Base-by-base conservation (phyloP, 2,888 invertebrate species). In the Marronus borbonicus region DNA sequence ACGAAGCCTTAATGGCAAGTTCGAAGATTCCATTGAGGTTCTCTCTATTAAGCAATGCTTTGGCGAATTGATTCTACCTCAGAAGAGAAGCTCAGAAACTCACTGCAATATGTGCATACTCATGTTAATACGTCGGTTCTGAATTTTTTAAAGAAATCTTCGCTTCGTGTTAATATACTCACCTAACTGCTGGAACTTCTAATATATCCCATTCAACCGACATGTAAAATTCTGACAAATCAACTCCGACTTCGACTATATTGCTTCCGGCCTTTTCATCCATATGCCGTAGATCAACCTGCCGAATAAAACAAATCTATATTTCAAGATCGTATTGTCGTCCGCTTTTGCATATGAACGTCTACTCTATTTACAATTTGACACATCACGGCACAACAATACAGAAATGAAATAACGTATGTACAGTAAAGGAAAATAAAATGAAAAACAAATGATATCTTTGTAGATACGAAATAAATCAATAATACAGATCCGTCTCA, bases 181-280 rank as follows among this genome's bases (percentile, higher is more conserved):
- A 95, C 96, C 96, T 94, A 83, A 96, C 96, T 83, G 97, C 97
- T 83, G 97, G 97, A 87, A 98, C 98, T 90, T 97, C 97, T 81
- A 99, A 91, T 85, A 99, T 97, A 90, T 99, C 99, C 99, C 99
- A 99, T 90, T 99, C 98, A 76, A 98, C 98, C 81, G 97, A 97
- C 93, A 96, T 97, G 91, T 99, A 99, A 91, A 98, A 99, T 90
- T 98, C 98, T 76, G 97, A 95, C 82, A 99, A 92, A 90, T 99
- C 99, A 80, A 99, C 98, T 76, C 98, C 98, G 80, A 97, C 94
- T 79, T 96, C 96, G 81, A 97, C 97, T 84, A 96, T 92, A 88
- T 96, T 96, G 88, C 96, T 96, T 84, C 96, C 96, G 68, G 94
- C 93, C 86, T 95, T 93, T 89, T 97, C 97, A 87, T 97, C 97